Conservation (phyloP, 2,888 invertebrate genomes). For the Lutraria lutraria region DNA sequence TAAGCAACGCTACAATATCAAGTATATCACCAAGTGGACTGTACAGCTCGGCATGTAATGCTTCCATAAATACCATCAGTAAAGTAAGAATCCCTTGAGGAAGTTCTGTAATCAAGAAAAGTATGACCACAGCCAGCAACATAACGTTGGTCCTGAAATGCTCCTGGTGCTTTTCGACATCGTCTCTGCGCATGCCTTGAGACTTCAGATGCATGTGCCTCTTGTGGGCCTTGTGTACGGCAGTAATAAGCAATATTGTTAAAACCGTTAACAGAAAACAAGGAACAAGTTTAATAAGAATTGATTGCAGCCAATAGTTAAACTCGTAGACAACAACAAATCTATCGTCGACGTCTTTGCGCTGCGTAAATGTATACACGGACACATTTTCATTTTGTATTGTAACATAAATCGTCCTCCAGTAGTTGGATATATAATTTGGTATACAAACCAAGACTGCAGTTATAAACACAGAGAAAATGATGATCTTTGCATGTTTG, state of each 20-base stretch:
- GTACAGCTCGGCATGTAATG: slow-evolving; percentile 91
- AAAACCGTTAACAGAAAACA: slow-evolving; percentile 93
- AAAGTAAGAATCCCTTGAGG: slow-evolving; percentile 92
- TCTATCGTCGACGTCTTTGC: slow-evolving; percentile 87
- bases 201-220: slow-evolving; percentile 82
- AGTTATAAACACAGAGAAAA: slow-evolving; percentile 93
- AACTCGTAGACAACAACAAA: slow-evolving; percentile 52
- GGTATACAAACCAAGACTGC: slow-evolving; percentile 94
- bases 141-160: slow-evolving; percentile 94
- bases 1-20: slow-evolving; percentile 95
- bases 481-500: slow-evolving; percentile 93
- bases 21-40: slow-evolving; percentile 91
- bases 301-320: slow-evolving; percentile 91
- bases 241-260: slow-evolving; percentile 86
- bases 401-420: slow-evolving; percentile 87
- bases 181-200: slow-evolving; percentile 83
- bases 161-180: slow-evolving; percentile 85
- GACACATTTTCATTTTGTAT: slow-evolving; percentile 44
- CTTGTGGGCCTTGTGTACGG: slow-evolving; percentile 86
- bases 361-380: slow-evolving; percentile 90
- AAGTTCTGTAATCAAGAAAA: slow-evolving; percentile 95
- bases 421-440: slow-evolving; percentile 92
- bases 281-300: slow-evolving; percentile 96
- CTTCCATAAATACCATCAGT: slow-evolving; percentile 92
- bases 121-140: slow-evolving; percentile 94